phyloP scores from a whole-genome alignment of 2,113 vertebrate genomes.

The Gracilinanus agilis region DNA sequence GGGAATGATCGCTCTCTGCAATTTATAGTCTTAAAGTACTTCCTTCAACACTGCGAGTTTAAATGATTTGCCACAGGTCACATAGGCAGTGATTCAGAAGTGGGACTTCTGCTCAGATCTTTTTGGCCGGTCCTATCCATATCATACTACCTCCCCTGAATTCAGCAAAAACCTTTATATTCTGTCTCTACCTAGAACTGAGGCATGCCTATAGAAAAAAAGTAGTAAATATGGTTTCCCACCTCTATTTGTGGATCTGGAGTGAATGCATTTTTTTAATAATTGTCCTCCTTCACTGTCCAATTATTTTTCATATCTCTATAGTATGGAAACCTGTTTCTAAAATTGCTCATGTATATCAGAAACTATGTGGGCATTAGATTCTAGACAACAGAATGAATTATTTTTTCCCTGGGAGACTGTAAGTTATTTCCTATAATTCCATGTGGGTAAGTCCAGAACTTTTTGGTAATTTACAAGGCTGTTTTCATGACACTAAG shows the following conservation, averaged over 20 bases:
- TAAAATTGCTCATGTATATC: background rate
- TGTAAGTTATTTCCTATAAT: background rate
- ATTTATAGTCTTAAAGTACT: no score
- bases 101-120: no score
- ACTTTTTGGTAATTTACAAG: background rate
- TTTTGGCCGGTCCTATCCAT: background rate
- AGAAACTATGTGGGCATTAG: background rate
- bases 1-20: no score
- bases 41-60: no score
- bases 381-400: background rate
- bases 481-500: background rate
- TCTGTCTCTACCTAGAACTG: background rate
- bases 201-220: background rate
- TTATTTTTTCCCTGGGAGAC: background rate
- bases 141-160: background rate
- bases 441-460: background rate
- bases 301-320: constrained; percentile 2
- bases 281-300: background rate
- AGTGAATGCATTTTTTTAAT: background rate
- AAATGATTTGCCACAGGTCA: no score
- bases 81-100: no score
- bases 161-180: background rate
- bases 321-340: background rate
- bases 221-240: background rate
- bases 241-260: background rate